Evolutionary conservation across 2,797 vertebrate species (phyloP), one percentile per base, ranked within the genome.

Genomic region (Chromobotia macracanthus): DNA sequence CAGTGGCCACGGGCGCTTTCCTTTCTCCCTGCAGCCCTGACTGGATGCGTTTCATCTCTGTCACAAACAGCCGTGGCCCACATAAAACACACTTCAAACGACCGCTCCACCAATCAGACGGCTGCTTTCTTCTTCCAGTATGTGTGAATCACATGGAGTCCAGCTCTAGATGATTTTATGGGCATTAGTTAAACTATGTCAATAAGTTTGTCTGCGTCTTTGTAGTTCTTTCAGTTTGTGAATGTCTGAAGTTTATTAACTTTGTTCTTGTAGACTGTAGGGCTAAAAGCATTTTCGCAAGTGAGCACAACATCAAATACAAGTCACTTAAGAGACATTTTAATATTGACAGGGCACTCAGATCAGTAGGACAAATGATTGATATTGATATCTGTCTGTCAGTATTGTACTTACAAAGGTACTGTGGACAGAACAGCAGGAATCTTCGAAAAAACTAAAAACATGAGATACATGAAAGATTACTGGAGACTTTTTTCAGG

Each of bases 1-100:
- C 31, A 60, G 56, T 76, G 73, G 79, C 85, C 85, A 83, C 23
- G 56, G 83, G 81, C 83, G 58, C 79, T 76, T 51, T 68, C 35
- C 65, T 66, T 0, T 44, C 19, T 58, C 74, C 71, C 70, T 50
- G 28, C 56, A 71, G 64, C 44, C 35, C 46, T 44, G 8, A 55
- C 71, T 38, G 68, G 75, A 72, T 75, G n/a, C 44, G 76, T 72
- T 55, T 44, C 64, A 75, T 79, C 48, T 64, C 70, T 63, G 28
- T 13, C 75, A 53, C 61, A 61, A 3, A 75, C 48, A 64, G 74
- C 51, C 31, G n/a, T 35, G 50, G 23, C 56, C 7, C 58, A 68
- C 48, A n/a, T 71, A 79, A 75, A 78, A 53, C 76, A 75, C 55
- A 72, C 77, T 53, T 70, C 75, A 60, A 78, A 48, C 35, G 10